phyloP scores from a whole-genome alignment of 2,113 vertebrate species.

The Pao palembangensis region DNA sequence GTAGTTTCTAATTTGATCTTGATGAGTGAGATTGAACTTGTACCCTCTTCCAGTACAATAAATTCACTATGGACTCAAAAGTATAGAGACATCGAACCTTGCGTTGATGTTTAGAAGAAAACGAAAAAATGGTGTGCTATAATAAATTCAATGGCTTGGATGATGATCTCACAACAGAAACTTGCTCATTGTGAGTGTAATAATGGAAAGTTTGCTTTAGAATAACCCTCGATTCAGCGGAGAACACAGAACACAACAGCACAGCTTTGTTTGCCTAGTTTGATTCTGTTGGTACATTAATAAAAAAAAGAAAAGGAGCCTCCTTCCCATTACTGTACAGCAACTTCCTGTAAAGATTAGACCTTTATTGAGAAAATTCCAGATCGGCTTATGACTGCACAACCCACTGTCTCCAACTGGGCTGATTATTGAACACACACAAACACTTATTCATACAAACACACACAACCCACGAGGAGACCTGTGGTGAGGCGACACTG shows the following conservation, averaged over 20 bases:
- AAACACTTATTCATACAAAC: slow-evolving; percentile 25
- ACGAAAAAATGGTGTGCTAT: too few relatives aligned
- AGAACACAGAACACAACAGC: too few relatives aligned
- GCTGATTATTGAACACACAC: slow-evolving; percentile 58
- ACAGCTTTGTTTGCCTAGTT: not conserved
- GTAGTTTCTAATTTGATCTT: slow-evolving; percentile 25
- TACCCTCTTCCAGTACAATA: not conserved
- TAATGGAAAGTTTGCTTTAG: too few relatives aligned
- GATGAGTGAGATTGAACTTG: slow-evolving; percentile 18
- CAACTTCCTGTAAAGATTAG: slow-evolving; percentile 73
- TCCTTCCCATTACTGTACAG: slow-evolving; percentile 44
- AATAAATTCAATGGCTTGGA: not conserved
- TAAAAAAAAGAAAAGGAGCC: slow-evolving; percentile 25
- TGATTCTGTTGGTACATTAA: slow-evolving; percentile 3
- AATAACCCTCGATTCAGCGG: too few relatives aligned
- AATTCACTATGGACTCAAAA: not conserved
- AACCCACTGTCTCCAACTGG: slow-evolving; percentile 61
- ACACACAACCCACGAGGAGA: slow-evolving; percentile 45
- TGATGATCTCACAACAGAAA: too few relatives aligned
- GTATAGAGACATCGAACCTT: slow-evolving; percentile 1
- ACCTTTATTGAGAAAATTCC: slow-evolving; percentile 83
- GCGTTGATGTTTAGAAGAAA: not conserved
- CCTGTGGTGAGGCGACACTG: slow-evolving; percentile 63
- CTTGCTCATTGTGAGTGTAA: too few relatives aligned
- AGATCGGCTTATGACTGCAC: slow-evolving; percentile 76